Evolutionary conservation across 1,140 invertebrate genomes (phyloP).

Genomic region (fruit fly (Drosophila melanogaster)): DNA sequence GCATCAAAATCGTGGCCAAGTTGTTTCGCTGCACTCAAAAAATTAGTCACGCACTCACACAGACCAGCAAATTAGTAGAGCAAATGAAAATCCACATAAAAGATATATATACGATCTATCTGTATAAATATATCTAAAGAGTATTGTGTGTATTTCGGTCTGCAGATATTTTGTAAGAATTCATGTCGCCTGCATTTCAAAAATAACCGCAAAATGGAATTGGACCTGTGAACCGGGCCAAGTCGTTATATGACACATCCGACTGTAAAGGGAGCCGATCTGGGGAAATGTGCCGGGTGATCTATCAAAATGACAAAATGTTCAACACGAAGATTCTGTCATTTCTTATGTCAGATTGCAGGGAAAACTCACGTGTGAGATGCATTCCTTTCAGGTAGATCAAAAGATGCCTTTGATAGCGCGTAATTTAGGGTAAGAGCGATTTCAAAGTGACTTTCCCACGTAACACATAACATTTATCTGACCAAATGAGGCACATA

Average conservation of each 20-base stretch:
- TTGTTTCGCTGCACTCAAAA: constrained; percentile 65
- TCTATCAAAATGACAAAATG: constrained; percentile 72
- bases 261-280: constrained; percentile 36
- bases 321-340: constrained; percentile 37
- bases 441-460: constrained; percentile 28
- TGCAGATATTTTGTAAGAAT: constrained; percentile 77
- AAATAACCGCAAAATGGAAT: constrained; percentile 72
- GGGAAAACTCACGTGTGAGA: constrained; percentile 16
- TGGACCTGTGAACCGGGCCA: constrained; percentile 54
- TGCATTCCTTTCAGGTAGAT: constrained; percentile 42
- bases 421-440: constrained; percentile 24
- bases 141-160: constrained; percentile 49
- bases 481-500: constrained; percentile 32
- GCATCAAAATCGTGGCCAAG: constrained; percentile 68
- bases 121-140: constrained; percentile 41
- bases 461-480: constrained; percentile 46
- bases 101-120: constrained; percentile 41
- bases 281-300: constrained; percentile 21
- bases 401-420: constrained; percentile 21
- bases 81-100: constrained; percentile 64
- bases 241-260: constrained; percentile 43
- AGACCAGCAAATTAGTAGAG: constrained; percentile 70
- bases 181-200: constrained; percentile 74
- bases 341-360: constrained; percentile 30
- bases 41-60: constrained; percentile 78